Evolutionary conservation across 2,888 invertebrate species (phyloP).

Genomic region (Limnephilus rhombicus): DNA sequence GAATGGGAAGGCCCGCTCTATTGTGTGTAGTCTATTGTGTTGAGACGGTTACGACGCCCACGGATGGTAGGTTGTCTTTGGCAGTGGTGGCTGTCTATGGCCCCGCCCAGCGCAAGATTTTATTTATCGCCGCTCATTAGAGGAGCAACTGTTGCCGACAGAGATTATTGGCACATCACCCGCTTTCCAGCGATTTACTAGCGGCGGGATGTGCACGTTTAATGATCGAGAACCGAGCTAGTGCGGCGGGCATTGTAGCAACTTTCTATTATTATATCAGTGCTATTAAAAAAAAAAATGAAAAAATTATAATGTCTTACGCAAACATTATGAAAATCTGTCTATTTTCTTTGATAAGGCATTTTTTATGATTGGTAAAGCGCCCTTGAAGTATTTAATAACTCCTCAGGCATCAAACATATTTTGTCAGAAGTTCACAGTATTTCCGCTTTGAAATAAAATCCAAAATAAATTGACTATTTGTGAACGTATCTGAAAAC

Average conservation of each 20-base stretch:
- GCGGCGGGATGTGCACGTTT: slow-evolving; percentile 20
- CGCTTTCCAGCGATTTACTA: slow-evolving; percentile 36
- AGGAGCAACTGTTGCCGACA: slow-evolving; percentile 50
- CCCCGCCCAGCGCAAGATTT: slow-evolving; percentile 41
- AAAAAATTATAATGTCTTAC: neutral
- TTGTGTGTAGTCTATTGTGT: slow-evolving; percentile 55
- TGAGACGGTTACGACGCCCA: slow-evolving; percentile 25
- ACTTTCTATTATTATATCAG: neutral
- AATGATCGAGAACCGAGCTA: slow-evolving; percentile 15
- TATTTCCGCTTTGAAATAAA: no score
- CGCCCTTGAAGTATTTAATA: no score
- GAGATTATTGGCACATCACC: slow-evolving; percentile 59
- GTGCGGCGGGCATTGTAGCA: neutral
- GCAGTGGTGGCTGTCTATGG: slow-evolving; percentile 41
- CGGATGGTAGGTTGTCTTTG: slow-evolving; percentile 39
- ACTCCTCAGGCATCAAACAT: no score
- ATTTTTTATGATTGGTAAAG: neutral
- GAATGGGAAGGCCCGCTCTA: slow-evolving; percentile 44
- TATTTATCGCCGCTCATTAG: slow-evolving; percentile 62
- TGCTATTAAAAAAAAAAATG: no score
- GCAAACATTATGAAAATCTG: neutral
- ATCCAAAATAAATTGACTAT: no score
- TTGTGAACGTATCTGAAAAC: no score
- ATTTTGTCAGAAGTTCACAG: no score
- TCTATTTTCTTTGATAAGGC: neutral